Conservation (phyloP, 2,113 vertebrate species). For the Rallus limicola region DNA sequence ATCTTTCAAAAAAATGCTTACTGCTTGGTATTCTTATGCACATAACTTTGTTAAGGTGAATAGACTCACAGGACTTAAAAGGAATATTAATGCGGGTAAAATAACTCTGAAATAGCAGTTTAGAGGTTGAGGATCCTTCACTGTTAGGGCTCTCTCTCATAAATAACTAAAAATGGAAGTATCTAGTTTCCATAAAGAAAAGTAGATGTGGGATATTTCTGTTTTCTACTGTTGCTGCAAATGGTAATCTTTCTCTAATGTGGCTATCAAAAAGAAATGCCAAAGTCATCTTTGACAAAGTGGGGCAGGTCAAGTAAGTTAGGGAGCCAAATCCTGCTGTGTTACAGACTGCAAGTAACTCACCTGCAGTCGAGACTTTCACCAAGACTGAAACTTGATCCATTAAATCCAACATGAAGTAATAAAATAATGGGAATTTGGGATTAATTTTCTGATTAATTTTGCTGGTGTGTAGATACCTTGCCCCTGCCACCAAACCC, state of each 20-base stretch:
- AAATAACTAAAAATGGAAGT: neutral
- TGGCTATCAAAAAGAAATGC: neutral
- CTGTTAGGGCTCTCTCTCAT: neutral
- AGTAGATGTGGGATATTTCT: neutral
- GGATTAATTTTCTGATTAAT: neutral
- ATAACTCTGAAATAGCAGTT: neutral
- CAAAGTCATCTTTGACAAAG: neutral
- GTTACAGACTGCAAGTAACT: neutral
- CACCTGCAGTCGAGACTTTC: neutral
- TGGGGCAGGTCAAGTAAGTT: neutral
- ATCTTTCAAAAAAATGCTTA: constrained; percentile 30
- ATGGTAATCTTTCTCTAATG: neutral
- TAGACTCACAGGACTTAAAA: constrained; percentile 21
- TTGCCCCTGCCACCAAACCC: neutral
- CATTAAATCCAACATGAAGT: neutral
- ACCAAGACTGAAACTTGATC: neutral
- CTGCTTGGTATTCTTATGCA: constrained; percentile 5
- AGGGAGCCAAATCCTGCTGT: neutral
- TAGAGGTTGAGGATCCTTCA: neutral
- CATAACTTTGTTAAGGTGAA: neutral
- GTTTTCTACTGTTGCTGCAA: neutral
- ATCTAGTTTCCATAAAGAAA: neutral
- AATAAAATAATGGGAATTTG: neutral
- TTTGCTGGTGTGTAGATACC: neutral
- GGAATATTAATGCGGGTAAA: constrained; percentile 8